Evolutionary conservation across 64 coral and sea anemone genomes (phyloP).

Genomic region (Pocillopora verrucosa): DNA sequence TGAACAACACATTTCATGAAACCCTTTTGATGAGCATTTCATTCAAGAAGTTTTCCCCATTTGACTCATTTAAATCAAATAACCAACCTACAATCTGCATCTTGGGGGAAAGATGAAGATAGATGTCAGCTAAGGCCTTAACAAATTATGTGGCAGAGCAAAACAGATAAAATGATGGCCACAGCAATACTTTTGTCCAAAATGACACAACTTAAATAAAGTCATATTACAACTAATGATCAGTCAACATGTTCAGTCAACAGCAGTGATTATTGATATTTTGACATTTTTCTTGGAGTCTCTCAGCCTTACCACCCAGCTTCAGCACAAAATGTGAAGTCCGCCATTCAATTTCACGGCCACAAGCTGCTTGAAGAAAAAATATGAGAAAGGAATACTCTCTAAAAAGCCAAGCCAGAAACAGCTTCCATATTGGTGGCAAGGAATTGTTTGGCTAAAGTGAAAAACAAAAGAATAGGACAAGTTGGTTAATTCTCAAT

Average conservation of each 20-base stretch:
- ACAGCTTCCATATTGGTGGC: conserved; percentile 82
- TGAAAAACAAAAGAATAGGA: not conserved
- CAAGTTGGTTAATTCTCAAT: not conserved
- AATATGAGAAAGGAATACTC: conserved; percentile 82
- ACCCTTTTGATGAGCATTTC: no score
- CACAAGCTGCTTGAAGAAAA: conserved; percentile 87
- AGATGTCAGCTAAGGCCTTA: no score
- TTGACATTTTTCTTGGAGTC: conserved; percentile 63
- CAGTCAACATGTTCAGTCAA: not conserved
- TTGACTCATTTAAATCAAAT: no score
- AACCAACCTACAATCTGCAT: no score
- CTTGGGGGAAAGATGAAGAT: no score
- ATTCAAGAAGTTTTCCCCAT: no score
- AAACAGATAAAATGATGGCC: no score
- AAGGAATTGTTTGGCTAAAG: conserved; percentile 69
- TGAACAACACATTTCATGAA: no score
- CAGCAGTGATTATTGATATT: conserved; percentile 63
- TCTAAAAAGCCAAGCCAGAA: conserved; percentile 80
- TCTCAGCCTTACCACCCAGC: conserved; percentile 93
- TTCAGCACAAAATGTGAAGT: conserved; percentile 80
- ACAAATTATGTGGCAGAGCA: no score
- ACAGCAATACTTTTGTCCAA: no score
- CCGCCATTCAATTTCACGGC: conserved; percentile 88
- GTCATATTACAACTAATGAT: not conserved
- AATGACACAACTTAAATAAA: no score